Evolutionary conservation across 2,113 vertebrate genomes (phyloP), one percentile per base, ranked within the genome.

Genomic region (Onychostoma macrolepis): DNA sequence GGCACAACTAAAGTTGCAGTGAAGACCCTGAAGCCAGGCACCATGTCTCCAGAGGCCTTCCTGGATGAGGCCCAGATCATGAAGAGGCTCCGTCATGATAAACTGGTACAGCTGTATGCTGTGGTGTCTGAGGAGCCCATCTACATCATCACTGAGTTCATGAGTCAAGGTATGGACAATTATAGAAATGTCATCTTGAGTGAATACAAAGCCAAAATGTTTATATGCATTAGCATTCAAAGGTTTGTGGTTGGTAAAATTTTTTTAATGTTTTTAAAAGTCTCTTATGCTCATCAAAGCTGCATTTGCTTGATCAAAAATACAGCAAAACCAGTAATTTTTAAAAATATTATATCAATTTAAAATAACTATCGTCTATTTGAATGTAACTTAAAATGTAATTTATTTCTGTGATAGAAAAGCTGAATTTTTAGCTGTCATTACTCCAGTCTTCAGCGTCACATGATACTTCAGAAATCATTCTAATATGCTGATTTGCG

Each of bases 1-100:
- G 96, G 96, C 88, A 97, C 95, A 94, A 99, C 97, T 0, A 98
- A 99, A 93, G 98, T 99, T 91, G 98, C 98, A 0, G 98, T 99
- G 92, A 99, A 99, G 95, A 99, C 98, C 0, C 93, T 99, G 94
- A 99, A 99, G 91, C 96, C 98, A 0, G 97, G 98, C 86, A 99
- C 98, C 87, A 99, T 99, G 98, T 99, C 98, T 24, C 97, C 98
- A 0, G 97, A 98, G 92, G 97, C 97, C 74, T 99, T 99, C 95
- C 95, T 99, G 93, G 98, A 98, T 91, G 98, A 99, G 92, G 98
- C 98, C 21, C 98, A 99, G 96, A 97, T 99, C 94, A 99, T 99
- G 98, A 99, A 99, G 92, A 93, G 96, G 88, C 96, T 99, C 74
- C 95, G 98, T 50, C 98, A 99, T 3, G 98, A 99, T 94, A 99